Evolutionary conservation across 2,113 vertebrate species (phyloP), one percentile per base, ranked within the genome.

Genomic region (Bettongia penicillata): DNA sequence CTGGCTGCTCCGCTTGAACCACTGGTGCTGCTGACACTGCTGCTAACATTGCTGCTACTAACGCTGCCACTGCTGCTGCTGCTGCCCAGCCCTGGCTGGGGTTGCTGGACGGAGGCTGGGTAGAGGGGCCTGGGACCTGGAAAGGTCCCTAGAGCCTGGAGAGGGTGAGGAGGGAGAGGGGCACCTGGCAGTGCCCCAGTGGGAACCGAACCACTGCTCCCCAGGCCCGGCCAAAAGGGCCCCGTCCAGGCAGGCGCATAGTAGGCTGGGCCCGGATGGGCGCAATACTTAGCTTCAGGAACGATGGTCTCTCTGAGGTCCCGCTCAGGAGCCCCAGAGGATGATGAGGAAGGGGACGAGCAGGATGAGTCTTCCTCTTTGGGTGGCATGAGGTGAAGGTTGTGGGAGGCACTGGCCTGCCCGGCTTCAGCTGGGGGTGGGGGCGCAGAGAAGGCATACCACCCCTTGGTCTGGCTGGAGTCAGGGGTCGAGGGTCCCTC

Each of bases 1-100:
- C 99, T 99, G 94, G 98, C 99, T 0, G 98, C 99, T 0, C 98
- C 99, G 68, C 98, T 99, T 93, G 99, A 99, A 98, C 68, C 68
- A 0, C 68, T 84, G 68, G 68, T 84, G n/a, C 68, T 84, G n/a
- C 68, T 84, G 37, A 84, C 68, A 6, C 68, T 84, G 68, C 68
- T 99, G 3, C 22, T 50, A 9, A 14, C 51, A 48, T 43, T 89
- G 48, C 37, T 52, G 48, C 25, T 53, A 26, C 31, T 57, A 37
- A 98, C 98, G 0, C 98, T 98, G 77, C 48, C 48, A 48, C 98
- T 99, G n/a, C 5, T 84, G 16, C 97, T 99, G 16, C 97, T 53
- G 77, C 95, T 98, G 92, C 93, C 97, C 91, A 96, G 51, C 50
- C 90, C 97, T 7, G 97, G 91, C n/a, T 53, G 91, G 93, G 25